A percentile compares a stretch with the other conserved stretches of the same genome.
phyloP scores from a whole-genome alignment of 1,140 invertebrate species.

The Cepaea nemoralis region DNA sequence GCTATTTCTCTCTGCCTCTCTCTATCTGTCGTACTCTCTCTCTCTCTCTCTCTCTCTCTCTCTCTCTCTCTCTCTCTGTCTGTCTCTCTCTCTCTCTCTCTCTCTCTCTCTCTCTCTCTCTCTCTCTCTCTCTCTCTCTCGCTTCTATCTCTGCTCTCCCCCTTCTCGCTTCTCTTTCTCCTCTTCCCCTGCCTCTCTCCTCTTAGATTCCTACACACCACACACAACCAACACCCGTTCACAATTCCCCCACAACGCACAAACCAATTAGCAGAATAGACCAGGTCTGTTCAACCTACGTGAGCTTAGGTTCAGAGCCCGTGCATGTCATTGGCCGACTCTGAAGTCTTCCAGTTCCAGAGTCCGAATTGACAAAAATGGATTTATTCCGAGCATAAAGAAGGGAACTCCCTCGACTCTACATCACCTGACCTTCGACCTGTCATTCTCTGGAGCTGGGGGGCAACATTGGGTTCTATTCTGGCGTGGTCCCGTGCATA shows the following conservation, averaged over 20 bases:
- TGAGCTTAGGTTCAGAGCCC: slow-evolving; percentile 10
- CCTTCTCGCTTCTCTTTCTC: too few relatives aligned
- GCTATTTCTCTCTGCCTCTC: too few relatives aligned
- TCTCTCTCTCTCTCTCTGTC: too few relatives aligned
- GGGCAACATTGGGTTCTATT: not conserved
- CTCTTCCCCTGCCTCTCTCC: too few relatives aligned
- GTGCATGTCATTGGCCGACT: slow-evolving; percentile 22
- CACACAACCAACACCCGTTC: not conserved
- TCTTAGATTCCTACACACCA: slow-evolving; percentile 16
- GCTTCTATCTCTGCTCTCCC: too few relatives aligned
- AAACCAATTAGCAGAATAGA: slow-evolving; percentile 37
- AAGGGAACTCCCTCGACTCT: not conserved
- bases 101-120: too few relatives aligned
- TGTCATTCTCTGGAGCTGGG: slow-evolving; percentile 7
- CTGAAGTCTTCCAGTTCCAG: slow-evolving; percentile 10
- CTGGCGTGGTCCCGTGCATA: not conserved
- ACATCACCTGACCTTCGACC: not conserved
- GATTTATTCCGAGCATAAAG: slow-evolving; percentile 25
- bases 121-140: too few relatives aligned
- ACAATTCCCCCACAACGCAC: slow-evolving; percentile 35
- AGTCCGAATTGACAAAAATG: slow-evolving; percentile 25
- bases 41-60: too few relatives aligned
- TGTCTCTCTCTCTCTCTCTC: too few relatives aligned
- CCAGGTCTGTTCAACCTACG: not conserved
- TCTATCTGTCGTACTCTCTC: too few relatives aligned